Percentiles rank a stretch among this genome's conserved stretches.
Evolutionary conservation across 1,140 invertebrate genomes (phyloP).

Genomic region (Helicorthomorpha holstii): DNA sequence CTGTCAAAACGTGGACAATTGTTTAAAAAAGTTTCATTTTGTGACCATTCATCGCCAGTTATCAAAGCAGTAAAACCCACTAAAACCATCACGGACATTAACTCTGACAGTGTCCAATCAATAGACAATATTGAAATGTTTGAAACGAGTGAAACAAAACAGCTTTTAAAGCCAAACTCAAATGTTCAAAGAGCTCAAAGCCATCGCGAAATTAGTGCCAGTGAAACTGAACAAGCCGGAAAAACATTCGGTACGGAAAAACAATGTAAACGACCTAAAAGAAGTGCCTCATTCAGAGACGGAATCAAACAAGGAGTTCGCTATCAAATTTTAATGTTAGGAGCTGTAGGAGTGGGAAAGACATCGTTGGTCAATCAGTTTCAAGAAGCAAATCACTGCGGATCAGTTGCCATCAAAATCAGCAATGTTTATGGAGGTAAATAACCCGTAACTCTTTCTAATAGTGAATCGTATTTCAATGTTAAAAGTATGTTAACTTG

Average conservation of each 20-base stretch:
- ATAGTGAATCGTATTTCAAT: too few relatives aligned
- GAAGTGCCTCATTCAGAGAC: not conserved
- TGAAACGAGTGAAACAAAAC: not conserved
- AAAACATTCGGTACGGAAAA: not conserved
- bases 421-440: conserved; percentile 3
- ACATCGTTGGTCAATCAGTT: not conserved
- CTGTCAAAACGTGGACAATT: not conserved
- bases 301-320: not conserved
- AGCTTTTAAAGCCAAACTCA: not conserved
- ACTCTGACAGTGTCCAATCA: too few relatives aligned
- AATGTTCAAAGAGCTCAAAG: not conserved
- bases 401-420: not conserved
- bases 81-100: too few relatives aligned
- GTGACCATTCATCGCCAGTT: not conserved
- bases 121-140: too few relatives aligned
- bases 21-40: not conserved
- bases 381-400: not conserved
- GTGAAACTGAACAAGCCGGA: too few relatives aligned
- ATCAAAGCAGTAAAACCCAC: not conserved
- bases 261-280: not conserved
- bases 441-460: not conserved
- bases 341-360: not conserved
- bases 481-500: too few relatives aligned
- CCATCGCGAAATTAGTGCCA: not conserved
- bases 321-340: not conserved